These are phyloP conservation scores for Cyclophora albipunctata DNA, from an alignment of 2,888 invertebrate species.

Conservation along the genomic window DNA sequence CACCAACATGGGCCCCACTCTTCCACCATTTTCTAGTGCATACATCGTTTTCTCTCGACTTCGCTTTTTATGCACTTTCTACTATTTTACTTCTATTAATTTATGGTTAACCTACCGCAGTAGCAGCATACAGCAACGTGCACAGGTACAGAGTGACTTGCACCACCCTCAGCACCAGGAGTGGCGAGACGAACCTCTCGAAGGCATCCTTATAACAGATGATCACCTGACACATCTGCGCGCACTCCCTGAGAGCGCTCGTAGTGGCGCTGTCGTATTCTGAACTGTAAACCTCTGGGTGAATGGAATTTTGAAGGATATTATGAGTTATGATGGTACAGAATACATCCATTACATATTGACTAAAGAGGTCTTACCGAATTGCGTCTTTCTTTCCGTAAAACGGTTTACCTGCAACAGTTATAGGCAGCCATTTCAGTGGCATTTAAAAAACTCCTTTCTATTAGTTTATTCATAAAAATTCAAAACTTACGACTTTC, in stretches of 20 bases:
- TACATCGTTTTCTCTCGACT: too few species aligned
- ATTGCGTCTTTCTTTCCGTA: background rate
- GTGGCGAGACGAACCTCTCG: conserved; percentile 53
- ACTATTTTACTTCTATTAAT: too few species aligned
- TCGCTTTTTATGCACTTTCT: too few species aligned
- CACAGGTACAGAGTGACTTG: conserved; percentile 62
- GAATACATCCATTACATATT: background rate
- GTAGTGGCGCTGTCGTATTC: conserved; percentile 39
- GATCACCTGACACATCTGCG: conserved; percentile 36
- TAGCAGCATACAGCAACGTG: conserved; percentile 55
- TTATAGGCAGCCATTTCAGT: background rate
- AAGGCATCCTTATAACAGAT: conserved; percentile 39
- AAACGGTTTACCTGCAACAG: too few species aligned
- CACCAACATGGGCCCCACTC: too few species aligned
- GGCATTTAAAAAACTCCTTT: background rate
- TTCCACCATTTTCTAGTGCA: too few species aligned
- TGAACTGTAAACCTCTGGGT: conserved; percentile 45
- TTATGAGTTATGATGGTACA: too few species aligned
- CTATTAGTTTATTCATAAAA: too few species aligned
- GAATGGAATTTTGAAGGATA: background rate
- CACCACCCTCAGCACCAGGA: conserved; percentile 51
- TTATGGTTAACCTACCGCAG: conserved; percentile 30
- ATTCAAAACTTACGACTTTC: conserved; percentile 26
- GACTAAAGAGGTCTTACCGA: background rate
- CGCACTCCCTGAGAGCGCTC: conserved; percentile 46